Percentiles rank a stretch among this genome's conserved stretches.
Conservation (phyloP, 2,113 vertebrate genomes). For the Stictonetta naevosa region DNA sequence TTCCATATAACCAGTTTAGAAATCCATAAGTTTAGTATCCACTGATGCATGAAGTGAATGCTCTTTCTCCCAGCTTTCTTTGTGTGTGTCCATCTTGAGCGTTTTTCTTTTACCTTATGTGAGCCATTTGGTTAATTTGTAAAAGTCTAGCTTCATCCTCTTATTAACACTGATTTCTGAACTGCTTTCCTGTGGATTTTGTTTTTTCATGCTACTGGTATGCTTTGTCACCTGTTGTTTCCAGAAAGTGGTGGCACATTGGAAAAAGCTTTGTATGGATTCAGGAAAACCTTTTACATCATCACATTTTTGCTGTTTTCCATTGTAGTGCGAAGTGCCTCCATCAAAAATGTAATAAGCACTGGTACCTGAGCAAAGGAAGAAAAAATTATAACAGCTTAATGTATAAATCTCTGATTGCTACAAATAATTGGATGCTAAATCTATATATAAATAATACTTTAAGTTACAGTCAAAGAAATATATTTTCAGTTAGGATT, state of each 20-base stretch:
- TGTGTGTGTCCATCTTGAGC: too few species aligned
- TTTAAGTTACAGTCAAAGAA: not conserved
- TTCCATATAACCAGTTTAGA: too few species aligned
- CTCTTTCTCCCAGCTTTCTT: not conserved
- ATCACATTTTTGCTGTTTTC: too few species aligned
- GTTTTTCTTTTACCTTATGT: too few species aligned
- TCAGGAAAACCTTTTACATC: conserved; percentile 40
- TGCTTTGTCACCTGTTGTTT: not conserved
- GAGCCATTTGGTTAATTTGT: too few species aligned
- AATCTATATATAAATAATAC: conserved; percentile 12
- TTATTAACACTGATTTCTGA: not conserved
- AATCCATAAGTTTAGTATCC: not conserved
- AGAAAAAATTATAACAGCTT: too few species aligned
- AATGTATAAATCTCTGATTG: too few species aligned
- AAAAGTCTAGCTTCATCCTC: too few species aligned
- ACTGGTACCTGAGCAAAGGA: too few species aligned
- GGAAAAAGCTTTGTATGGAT: conserved; percentile 39
- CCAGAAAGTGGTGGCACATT: conserved; percentile 14
- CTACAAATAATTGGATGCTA: not conserved
- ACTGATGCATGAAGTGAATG: not conserved
- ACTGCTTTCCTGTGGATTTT: not conserved
- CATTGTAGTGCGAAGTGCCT: too few species aligned
- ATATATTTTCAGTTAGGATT: not conserved
- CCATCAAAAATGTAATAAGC: too few species aligned
- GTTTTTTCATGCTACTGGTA: too few species aligned